Percentiles rank a stretch among this genome's conserved stretches.
Evolutionary conservation across 2,888 invertebrate genomes (phyloP).

Genomic region (Volucella bombylans): DNA sequence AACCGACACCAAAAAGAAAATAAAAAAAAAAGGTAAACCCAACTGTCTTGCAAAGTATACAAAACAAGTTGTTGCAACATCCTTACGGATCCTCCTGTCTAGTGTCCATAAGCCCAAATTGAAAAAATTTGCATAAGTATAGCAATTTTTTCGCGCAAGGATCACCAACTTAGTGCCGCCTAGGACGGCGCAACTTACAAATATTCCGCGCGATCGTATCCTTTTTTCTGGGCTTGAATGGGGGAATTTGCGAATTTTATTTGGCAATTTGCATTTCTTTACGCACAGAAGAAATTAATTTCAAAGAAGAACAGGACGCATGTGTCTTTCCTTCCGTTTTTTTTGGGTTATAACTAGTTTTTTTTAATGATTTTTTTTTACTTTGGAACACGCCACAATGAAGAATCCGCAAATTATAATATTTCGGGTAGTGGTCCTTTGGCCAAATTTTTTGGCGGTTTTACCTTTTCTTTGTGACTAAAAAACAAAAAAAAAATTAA

Average conservation of each 20-base stretch:
- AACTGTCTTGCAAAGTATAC: conserved; percentile 3
- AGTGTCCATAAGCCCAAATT: conserved; percentile 18
- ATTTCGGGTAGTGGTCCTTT: conserved; percentile 53
- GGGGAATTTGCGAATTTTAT: conserved; percentile 35
- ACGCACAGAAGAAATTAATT: conserved; percentile 50
- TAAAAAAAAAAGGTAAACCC: background rate
- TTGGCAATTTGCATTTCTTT: conserved; percentile 66
- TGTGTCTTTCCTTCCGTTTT: conserved; percentile 18
- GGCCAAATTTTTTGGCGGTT: conserved; percentile 46
- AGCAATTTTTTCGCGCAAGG: conserved; percentile 41
- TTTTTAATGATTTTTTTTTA: conserved; percentile 2
- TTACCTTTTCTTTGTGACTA: conserved; percentile 11
- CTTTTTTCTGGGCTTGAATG: conserved; percentile 44
- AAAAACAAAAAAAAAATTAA: conserved; percentile 12
- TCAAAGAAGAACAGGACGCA: conserved; percentile 28
- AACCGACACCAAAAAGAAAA: background rate
- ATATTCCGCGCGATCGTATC: conserved; percentile 13
- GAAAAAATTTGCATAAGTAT: conserved; percentile 48
- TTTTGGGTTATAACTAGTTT: conserved; percentile 44
- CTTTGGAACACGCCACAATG: conserved; percentile 34
- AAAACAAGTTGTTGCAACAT: conserved; percentile 59
- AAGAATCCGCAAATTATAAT: conserved; percentile 40
- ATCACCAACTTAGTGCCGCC: conserved; percentile 16
- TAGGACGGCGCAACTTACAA: conserved; percentile 3
- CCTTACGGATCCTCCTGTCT: conserved; percentile 40